A percentile compares a stretch with the other conserved stretches of the same genome.
phyloP scores from a whole-genome alignment of 2,113 vertebrate species.

The Opisthocomus hoazin region DNA sequence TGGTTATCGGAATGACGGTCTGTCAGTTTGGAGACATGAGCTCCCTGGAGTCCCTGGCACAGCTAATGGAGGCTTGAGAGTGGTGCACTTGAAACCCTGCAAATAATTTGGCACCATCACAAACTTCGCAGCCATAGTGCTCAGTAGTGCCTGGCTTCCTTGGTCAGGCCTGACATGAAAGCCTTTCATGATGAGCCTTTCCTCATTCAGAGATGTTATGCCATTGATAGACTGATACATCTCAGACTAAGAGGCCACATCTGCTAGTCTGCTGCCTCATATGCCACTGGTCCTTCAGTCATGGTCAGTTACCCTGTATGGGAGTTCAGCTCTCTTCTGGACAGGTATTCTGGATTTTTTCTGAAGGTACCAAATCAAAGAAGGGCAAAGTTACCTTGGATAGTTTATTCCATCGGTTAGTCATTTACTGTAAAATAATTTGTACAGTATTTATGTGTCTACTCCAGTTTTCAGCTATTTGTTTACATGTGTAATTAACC shows the following conservation, averaged over 20 bases:
- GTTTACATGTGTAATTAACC: not conserved
- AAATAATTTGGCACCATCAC: not conserved
- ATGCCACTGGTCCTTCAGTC: not conserved
- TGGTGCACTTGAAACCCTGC: not conserved
- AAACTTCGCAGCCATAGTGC: not conserved
- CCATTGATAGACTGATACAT: no score
- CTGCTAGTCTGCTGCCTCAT: not conserved
- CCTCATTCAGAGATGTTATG: not conserved
- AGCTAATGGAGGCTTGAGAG: not conserved
- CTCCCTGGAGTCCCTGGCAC: not conserved
- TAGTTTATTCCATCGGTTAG: not conserved
- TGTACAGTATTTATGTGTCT: not conserved
- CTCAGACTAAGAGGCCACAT: not conserved
- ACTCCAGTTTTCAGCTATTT: not conserved
- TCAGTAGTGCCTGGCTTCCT: not conserved
- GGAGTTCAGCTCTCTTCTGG: not conserved
- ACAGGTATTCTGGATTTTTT: not conserved
- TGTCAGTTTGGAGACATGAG: not conserved
- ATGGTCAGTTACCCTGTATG: not conserved
- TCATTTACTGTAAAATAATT: not conserved
- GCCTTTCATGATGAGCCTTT: not conserved
- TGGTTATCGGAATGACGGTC: not conserved
- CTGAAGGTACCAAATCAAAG: not conserved
- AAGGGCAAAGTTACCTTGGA: not conserved
- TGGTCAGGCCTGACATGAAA: not conserved